Base-by-base conservation (phyloP, 1,140 invertebrate genomes). In the Melitaea cinxia region DNA sequence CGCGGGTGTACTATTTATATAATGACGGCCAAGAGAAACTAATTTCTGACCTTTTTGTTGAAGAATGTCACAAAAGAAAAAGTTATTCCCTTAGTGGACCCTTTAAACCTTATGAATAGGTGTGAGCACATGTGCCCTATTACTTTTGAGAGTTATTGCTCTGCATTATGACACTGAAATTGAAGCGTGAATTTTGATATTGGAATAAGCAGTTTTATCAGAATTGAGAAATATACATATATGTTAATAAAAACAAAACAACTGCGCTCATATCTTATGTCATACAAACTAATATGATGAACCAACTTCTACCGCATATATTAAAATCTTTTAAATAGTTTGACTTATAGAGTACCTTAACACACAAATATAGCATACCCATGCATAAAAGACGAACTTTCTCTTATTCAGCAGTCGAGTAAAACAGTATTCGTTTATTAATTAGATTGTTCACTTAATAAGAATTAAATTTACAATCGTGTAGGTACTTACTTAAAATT, bases 101-200 rank as follows among this genome's bases (percentile, higher is more conserved):
- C 77, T 82, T 77, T 73, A 79, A 75, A 75, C 73, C 76, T 74
- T 78, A 75, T 70, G 61, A 75, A 80, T 72, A 66, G 68, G 65
- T 56, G 68, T 68, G 69, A 73, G 71, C 83, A 80, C 78, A 83
- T 84, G 79, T 83, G 81, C 65, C 73, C 72, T 75, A 77, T 78
- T 78, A 83, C 75, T 77, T 80, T 80, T 74, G 74, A 70, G 75
- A 80, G 79, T 78, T 82, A 82, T 83, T 73, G 55, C 77, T 59
- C 70, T 73, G 75, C 73, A 78, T 85, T 83, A 83, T 78, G 68
- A 80, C 67, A 59, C 45, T 55, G 53, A 57, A 35, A 49, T 60
- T 55, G 33, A 49, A n/a, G n/a, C 28, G 70, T 50, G 54, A 65
- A 65, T 68, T 24, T 52, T n/a, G 14, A 58, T 63, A 53, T 68